Evolutionary conservation across 2,888 invertebrate species (phyloP).

Genomic region (Cephus pygmeus): DNA sequence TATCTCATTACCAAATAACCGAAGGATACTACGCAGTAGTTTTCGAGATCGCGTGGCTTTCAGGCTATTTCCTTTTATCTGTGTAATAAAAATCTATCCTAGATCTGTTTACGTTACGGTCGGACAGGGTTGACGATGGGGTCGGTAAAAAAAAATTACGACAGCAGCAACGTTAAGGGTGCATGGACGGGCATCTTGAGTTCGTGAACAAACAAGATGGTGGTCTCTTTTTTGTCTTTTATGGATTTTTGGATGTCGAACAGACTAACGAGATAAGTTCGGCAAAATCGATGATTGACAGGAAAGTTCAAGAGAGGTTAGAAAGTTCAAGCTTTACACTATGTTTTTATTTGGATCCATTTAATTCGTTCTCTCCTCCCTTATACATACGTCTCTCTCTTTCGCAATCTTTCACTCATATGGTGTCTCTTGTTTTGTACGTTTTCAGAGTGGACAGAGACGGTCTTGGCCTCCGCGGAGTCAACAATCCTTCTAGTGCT

Average conservation of each 20-base stretch:
- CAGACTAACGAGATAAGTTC: neutral
- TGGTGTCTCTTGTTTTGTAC: neutral
- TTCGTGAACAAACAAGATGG: neutral
- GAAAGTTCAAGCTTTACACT: neutral
- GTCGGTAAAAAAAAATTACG: no score
- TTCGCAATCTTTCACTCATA: neutral
- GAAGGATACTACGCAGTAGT: neutral
- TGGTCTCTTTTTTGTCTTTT: neutral
- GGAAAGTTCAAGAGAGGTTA: neutral
- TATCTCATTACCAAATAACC: slow-evolving; percentile 40
- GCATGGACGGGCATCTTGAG: neutral
- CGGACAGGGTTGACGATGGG: neutral
- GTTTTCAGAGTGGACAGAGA: neutral
- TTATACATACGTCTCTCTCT: neutral
- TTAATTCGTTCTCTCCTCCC: neutral
- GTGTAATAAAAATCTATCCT: neutral
- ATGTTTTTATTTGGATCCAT: neutral
- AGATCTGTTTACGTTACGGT: neutral
- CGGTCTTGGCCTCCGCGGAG: neutral
- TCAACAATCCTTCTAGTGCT: neutral
- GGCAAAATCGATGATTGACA: neutral
- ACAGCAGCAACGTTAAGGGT: neutral
- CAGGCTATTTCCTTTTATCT: neutral
- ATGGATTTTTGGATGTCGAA: no score
- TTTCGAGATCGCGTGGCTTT: slow-evolving; percentile 30